Evolutionary conservation across 1,140 invertebrate species (phyloP).

Genomic region (Sipha flava): DNA sequence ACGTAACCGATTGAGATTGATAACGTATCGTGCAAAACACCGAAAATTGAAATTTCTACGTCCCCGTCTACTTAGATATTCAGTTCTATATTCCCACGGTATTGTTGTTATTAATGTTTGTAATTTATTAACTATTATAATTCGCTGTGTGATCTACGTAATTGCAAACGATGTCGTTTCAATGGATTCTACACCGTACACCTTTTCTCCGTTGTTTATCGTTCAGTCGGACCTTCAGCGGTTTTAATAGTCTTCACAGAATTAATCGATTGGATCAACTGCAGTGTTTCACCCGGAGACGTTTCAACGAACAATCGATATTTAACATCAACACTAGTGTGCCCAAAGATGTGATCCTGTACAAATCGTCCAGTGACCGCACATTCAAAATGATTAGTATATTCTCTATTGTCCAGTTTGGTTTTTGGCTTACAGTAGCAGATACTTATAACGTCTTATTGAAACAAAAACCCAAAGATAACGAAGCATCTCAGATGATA

Average conservation of each 20-base stretch:
- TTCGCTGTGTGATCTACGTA: neutral
- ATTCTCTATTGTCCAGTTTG: slow-evolving; percentile 6
- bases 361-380: neutral
- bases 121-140: too few relatives aligned
- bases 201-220: neutral
- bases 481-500: neutral
- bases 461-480: neutral
- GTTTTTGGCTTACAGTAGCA: slow-evolving; percentile 11
- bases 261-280: neutral
- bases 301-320: neutral
- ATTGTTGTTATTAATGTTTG: too few relatives aligned
- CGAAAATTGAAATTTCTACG: too few relatives aligned
- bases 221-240: neutral
- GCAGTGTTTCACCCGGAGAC: neutral
- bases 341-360: neutral
- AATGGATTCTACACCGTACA: neutral
- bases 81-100: too few relatives aligned
- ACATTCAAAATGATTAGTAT: neutral
- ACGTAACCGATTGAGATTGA: too few relatives aligned
- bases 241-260: neutral
- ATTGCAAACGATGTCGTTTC: neutral
- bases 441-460: slow-evolving; percentile 4
- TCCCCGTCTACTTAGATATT: too few relatives aligned
- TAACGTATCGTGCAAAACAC: too few relatives aligned
- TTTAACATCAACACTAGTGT: neutral